A percentile compares a stretch with the other conserved stretches of the same genome.
Conservation (phyloP, 2,797 vertebrate genomes). For the Phrynocephalus vlangalii region DNA sequence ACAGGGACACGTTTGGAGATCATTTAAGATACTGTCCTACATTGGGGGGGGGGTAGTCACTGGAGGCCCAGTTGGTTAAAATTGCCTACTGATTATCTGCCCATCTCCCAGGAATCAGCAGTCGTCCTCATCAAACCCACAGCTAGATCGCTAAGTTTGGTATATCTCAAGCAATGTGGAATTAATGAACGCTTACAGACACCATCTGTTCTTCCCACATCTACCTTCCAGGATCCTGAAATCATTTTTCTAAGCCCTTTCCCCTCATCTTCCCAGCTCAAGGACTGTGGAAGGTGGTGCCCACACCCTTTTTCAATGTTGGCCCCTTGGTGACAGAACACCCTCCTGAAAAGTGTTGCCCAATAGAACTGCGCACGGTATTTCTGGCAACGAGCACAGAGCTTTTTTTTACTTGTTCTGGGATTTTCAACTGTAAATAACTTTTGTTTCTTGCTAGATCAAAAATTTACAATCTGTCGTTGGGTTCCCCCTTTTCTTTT, state of each 20-base stretch:
- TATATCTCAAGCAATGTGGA: too few species aligned
- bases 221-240: neutral
- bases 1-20: too few species aligned
- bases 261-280: neutral
- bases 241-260: neutral
- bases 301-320: neutral
- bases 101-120: too few species aligned
- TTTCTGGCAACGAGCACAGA: neutral
- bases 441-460: neutral
- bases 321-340: neutral
- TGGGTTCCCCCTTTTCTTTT: neutral
- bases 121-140: too few species aligned
- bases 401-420: neutral
- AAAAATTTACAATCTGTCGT: neutral
- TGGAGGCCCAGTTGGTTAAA: too few species aligned
- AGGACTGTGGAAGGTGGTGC: neutral
- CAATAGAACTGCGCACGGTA: neutral
- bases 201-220: neutral
- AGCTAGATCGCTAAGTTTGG: too few species aligned
- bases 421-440: neutral
- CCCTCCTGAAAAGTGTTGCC: neutral
- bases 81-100: too few species aligned
- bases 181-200: too few species aligned
- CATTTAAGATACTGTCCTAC: too few species aligned
- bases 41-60: too few species aligned